Evolutionary conservation across 2,113 vertebrate genomes (phyloP).

Genomic region (Sterna hirundo): DNA sequence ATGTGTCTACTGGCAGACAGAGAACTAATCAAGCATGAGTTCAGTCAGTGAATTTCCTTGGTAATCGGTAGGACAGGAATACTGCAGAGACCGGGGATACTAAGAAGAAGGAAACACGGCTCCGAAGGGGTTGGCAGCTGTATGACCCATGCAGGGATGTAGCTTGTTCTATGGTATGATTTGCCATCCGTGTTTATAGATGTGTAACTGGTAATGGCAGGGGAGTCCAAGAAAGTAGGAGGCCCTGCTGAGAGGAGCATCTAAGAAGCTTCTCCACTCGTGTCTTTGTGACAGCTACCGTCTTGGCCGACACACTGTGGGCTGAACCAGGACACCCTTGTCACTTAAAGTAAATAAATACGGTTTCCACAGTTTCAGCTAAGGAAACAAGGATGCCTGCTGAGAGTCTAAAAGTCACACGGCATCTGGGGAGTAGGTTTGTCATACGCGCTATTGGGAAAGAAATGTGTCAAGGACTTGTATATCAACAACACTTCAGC

Average conservation of each 20-base stretch:
- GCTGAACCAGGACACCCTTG: not conserved
- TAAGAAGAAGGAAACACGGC: not conserved
- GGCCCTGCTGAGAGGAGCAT: rapidly evolving
- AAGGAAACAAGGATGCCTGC: not conserved
- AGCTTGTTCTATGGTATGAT: not conserved
- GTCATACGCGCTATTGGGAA: rapidly evolving
- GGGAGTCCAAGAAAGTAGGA: not conserved
- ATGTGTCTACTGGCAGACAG: not conserved
- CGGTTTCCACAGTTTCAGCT: not conserved
- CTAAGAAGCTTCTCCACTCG: not conserved
- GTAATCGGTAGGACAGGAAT: not conserved
- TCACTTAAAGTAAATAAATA: not conserved
- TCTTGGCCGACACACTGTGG: rapidly evolving
- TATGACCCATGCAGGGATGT: not conserved
- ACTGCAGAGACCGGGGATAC: not conserved
- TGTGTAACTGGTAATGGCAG: not conserved
- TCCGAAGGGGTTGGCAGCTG: rapidly evolving
- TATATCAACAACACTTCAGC: not conserved
- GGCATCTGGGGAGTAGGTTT: not conserved
- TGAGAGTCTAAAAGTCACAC: not conserved
- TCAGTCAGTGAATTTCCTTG: not conserved
- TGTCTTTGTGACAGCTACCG: not conserved
- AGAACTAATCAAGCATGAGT: not conserved
- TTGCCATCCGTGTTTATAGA: not conserved
- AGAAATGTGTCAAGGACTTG: not conserved